These are phyloP conservation scores for Calidris pugnax DNA, from an alignment of 2,113 vertebrate genomes.

Conservation along the genomic window DNA sequence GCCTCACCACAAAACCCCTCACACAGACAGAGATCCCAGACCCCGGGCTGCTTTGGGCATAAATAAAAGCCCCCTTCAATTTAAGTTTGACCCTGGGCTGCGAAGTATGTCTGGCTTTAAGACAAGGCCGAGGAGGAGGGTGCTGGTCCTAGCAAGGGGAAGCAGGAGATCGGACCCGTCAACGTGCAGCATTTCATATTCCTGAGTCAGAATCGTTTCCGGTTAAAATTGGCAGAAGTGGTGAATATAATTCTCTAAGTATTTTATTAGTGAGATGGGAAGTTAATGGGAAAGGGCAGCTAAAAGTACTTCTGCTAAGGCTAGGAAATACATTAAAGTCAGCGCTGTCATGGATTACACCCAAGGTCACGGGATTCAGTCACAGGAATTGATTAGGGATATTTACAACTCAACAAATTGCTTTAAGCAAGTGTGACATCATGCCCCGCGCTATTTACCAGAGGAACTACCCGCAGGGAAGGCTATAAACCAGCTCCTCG, in stretches of 20 bases:
- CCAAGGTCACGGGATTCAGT: slow-evolving; percentile 27
- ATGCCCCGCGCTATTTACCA: background rate
- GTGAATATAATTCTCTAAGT: slow-evolving; percentile 8
- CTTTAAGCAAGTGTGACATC: slow-evolving; percentile 31
- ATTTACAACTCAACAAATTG: slow-evolving; percentile 59
- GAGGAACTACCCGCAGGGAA: background rate
- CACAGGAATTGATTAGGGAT: slow-evolving; percentile 36
- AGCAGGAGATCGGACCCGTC: background rate
- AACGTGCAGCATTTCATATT: background rate
- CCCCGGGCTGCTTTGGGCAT: background rate
- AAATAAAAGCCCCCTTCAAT: background rate
- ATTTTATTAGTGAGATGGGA: slow-evolving; percentile 45
- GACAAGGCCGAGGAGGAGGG: background rate
- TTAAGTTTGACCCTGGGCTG: background rate
- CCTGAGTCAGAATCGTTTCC: background rate
- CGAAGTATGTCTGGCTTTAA: background rate
- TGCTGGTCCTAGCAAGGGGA: background rate
- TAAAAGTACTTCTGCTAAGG: slow-evolving; percentile 29
- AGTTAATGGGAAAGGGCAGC: slow-evolving; percentile 53
- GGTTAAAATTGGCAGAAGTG: slow-evolving; percentile 25
- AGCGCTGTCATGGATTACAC: background rate
- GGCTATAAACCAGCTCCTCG: background rate
- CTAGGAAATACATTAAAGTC: slow-evolving; percentile 54
- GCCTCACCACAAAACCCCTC: background rate
- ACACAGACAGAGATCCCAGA: background rate